Percentiles rank a stretch among this genome's conserved stretches.
Evolutionary conservation across 2,797 vertebrate genomes (phyloP).

Genomic region (Rhodeus uyekii): DNA sequence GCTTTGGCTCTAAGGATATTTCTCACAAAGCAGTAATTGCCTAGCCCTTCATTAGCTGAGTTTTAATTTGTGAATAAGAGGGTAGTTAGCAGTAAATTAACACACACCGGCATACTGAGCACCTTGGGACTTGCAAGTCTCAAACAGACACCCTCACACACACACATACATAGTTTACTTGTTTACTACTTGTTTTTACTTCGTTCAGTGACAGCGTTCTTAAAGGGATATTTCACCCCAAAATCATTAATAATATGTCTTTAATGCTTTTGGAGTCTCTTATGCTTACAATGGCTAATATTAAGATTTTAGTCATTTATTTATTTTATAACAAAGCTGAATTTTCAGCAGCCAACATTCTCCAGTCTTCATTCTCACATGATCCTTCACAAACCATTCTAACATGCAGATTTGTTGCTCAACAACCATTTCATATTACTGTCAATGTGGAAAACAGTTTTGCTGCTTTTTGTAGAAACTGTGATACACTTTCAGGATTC

Average conservation of each 20-base stretch:
- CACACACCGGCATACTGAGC: conserved; percentile 12
- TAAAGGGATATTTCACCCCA: neutral
- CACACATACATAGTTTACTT: neutral
- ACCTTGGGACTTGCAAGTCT: conserved; percentile 17
- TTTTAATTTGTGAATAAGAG: conserved; percentile 51
- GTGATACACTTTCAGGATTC: too few relatives aligned
- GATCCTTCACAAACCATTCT: neutral
- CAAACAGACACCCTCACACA: conserved; percentile 2
- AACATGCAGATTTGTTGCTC: neutral
- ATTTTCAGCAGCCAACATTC: neutral
- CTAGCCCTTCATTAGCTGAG: conserved; percentile 49
- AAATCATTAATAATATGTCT: too few relatives aligned
- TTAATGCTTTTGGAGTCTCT: neutral
- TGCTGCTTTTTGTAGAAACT: neutral
- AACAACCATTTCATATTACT: too few relatives aligned
- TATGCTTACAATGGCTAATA: neutral
- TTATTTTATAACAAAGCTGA: neutral
- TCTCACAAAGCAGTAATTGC: conserved; percentile 44
- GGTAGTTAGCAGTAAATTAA: conserved; percentile 49
- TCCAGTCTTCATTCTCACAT: neutral
- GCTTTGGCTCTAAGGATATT: conserved; percentile 39
- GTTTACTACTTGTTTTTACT: neutral
- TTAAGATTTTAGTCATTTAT: neutral
- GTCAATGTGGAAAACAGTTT: neutral
- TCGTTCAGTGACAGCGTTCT: neutral